Evolutionary conservation across 2,888 invertebrate species (phyloP).

Genomic region (Anagyrus pseudococci): DNA sequence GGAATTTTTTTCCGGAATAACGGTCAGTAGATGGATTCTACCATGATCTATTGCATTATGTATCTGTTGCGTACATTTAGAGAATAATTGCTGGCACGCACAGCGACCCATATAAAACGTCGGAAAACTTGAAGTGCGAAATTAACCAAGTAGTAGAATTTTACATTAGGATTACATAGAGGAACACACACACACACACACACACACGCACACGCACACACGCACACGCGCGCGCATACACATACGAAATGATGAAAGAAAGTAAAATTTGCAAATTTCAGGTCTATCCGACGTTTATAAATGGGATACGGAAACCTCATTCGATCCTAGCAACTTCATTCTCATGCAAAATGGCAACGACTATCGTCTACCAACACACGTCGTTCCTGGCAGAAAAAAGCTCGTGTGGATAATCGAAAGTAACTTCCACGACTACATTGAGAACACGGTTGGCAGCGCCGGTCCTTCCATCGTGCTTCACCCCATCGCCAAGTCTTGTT

Average conservation of each 20-base stretch:
- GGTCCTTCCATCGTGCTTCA: slow-evolving; percentile 69
- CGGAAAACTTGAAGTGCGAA: no score
- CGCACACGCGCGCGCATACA: no score
- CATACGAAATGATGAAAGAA: no score
- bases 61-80: no score
- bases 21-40: no score
- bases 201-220: no score
- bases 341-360: slow-evolving; percentile 68
- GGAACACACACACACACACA: no score
- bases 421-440: slow-evolving; percentile 73
- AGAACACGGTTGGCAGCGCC: slow-evolving; percentile 69
- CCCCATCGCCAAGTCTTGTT: slow-evolving; percentile 66
- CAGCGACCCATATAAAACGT: no score
- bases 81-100: no score
- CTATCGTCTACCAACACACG: slow-evolving; percentile 69
- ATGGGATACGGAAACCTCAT: slow-evolving; percentile 70
- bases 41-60: no score
- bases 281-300: slow-evolving; percentile 70
- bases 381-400: slow-evolving; percentile 67
- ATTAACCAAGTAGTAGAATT: no score
- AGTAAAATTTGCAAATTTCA: slow-evolving; percentile 42
- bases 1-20: slow-evolving; percentile 67
- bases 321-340: slow-evolving; percentile 66
- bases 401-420: slow-evolving; percentile 72
- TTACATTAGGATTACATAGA: no score